Evolutionary conservation across 1,140 invertebrate species (phyloP).

Genomic region (Vanessa atalanta): DNA sequence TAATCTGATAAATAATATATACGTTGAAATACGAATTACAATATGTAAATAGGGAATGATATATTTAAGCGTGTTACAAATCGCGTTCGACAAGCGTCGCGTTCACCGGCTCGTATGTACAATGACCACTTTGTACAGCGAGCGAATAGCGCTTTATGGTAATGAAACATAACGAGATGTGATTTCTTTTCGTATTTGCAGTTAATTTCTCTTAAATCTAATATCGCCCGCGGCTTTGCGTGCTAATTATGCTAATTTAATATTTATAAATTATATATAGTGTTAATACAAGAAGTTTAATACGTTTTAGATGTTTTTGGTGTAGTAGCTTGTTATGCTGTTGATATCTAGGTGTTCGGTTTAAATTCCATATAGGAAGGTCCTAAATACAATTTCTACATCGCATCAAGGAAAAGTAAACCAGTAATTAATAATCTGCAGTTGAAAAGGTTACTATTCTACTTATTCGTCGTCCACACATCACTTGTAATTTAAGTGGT

Average conservation of each 20-base stretch:
- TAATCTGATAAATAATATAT: too few species aligned
- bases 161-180: background rate
- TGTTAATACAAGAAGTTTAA: background rate
- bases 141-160: background rate
- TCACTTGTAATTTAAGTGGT: too few species aligned
- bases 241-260: background rate
- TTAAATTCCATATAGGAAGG: too few species aligned
- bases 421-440: too few species aligned
- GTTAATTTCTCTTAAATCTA: conserved; percentile 16
- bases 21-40: background rate
- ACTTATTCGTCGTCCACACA: too few species aligned
- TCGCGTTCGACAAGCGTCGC: background rate
- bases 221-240: background rate
- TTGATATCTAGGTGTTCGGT: too few species aligned
- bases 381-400: too few species aligned
- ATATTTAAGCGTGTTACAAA: too few species aligned
- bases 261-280: background rate
- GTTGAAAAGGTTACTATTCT: too few species aligned
- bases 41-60: too few species aligned
- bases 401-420: too few species aligned
- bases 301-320: background rate
- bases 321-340: too few species aligned
- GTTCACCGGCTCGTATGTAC: background rate
- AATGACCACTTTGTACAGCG: background rate
- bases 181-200: conserved; percentile 18